Evolutionary conservation across 2,888 invertebrate species (phyloP).

Genomic region (Brassicogethes aeneus): DNA sequence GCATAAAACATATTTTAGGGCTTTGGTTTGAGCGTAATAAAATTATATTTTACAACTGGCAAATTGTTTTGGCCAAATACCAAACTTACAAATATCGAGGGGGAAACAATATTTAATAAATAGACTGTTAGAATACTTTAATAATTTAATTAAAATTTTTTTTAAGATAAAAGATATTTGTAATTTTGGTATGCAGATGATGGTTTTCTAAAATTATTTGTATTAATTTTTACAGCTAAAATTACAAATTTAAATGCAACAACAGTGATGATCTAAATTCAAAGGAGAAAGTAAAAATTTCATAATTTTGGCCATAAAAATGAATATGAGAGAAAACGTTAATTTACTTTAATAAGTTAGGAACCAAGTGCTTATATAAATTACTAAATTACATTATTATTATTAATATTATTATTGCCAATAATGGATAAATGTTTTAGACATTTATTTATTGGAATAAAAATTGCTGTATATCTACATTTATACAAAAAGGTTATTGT

Average conservation of each 20-base stretch:
- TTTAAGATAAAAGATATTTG: constrained; percentile 26
- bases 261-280: no score
- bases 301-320: neutral
- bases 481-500: constrained; percentile 30
- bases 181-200: constrained; percentile 31
- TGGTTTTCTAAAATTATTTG: constrained; percentile 29
- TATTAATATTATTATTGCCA: constrained; percentile 30
- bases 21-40: constrained; percentile 36
- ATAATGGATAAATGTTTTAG: constrained; percentile 26
- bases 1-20: constrained; percentile 24
- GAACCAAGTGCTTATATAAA: constrained; percentile 41
- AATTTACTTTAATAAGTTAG: constrained; percentile 37
- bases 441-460: constrained; percentile 34
- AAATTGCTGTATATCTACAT: constrained; percentile 36
- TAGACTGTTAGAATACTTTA: constrained; percentile 26
- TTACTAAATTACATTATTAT: constrained; percentile 32
- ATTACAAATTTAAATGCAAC: neutral
- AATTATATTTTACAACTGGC: constrained; percentile 29
- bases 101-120: constrained; percentile 17
- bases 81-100: constrained; percentile 32
- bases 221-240: neutral
- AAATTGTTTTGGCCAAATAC: constrained; percentile 27
- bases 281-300: no score
- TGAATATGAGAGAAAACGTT: neutral
- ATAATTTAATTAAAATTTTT: constrained; percentile 25